These are phyloP conservation scores for Pentalonia nigronervosa DNA, from an alignment of 1,140 invertebrate species.

Conservation along the genomic window DNA sequence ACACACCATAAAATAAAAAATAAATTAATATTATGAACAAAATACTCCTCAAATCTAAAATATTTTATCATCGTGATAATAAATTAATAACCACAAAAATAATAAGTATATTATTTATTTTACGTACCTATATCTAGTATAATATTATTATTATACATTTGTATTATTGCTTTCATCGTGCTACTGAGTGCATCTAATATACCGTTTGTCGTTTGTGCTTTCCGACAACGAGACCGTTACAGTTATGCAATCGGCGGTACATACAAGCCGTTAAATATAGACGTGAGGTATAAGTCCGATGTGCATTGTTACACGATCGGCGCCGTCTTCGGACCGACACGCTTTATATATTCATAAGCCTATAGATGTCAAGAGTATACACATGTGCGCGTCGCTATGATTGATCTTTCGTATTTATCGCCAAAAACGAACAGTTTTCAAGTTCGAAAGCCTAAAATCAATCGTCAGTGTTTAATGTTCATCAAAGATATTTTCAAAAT, in stretches of 20 bases:
- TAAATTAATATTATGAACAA: background rate
- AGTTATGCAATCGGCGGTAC: background rate
- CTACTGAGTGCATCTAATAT: too few species aligned
- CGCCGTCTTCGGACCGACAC: background rate
- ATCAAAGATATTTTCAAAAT: background rate
- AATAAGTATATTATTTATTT: background rate
- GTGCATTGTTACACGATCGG: background rate
- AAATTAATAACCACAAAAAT: background rate
- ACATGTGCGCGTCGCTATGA: background rate
- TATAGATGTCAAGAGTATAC: background rate
- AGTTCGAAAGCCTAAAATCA: background rate
- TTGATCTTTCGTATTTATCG: background rate
- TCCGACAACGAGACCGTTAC: background rate
- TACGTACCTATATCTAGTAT: background rate
- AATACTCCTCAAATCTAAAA: background rate
- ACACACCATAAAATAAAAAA: background rate
- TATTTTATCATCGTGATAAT: background rate
- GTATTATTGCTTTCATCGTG: background rate
- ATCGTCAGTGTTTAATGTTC: background rate
- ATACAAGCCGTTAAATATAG: background rate
- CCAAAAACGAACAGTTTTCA: background rate
- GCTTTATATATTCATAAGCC: background rate
- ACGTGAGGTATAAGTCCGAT: background rate
- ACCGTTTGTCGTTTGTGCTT: background rate
- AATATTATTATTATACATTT: background rate